A percentile compares a stretch with the other conserved stretches of the same genome.
These are phyloP conservation scores for Scomber scombrus DNA, from an alignment of 2,113 vertebrate species.

Conservation along the genomic window DNA sequence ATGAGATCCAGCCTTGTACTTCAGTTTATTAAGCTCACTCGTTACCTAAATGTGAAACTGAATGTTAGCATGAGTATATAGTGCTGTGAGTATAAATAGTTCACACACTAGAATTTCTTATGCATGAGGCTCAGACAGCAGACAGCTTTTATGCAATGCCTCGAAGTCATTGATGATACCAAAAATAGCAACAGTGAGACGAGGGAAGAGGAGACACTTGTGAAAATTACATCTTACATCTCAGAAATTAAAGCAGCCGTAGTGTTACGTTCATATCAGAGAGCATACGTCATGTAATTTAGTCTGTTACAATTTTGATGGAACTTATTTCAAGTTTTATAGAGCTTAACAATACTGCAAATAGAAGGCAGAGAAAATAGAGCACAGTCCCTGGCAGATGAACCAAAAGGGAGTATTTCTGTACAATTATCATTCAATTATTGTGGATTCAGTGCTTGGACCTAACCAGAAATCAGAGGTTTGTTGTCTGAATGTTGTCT, in stretches of 20 bases:
- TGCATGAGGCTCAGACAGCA: neutral
- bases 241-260: neutral
- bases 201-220: neutral
- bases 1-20: slow-evolving; percentile 94
- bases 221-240: neutral
- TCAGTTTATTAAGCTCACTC: slow-evolving; percentile 94
- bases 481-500: neutral
- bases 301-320: slow-evolving; percentile 4
- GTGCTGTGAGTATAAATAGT: neutral
- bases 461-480: neutral
- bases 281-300: neutral
- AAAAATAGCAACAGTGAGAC: slow-evolving; percentile 20
- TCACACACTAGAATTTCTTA: neutral
- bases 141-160: slow-evolving; percentile 1
- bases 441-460: neutral
- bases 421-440: neutral
- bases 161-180: slow-evolving; percentile 13
- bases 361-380: neutral
- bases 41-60: slow-evolving; percentile 84
- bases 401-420: neutral
- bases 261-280: neutral
- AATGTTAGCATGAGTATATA: slow-evolving; percentile 18
- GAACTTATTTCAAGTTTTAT: neutral
- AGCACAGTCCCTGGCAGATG: neutral
- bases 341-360: neutral